Conservation (phyloP, 1,140 invertebrate species). For the Alviniconcha marisindica region DNA sequence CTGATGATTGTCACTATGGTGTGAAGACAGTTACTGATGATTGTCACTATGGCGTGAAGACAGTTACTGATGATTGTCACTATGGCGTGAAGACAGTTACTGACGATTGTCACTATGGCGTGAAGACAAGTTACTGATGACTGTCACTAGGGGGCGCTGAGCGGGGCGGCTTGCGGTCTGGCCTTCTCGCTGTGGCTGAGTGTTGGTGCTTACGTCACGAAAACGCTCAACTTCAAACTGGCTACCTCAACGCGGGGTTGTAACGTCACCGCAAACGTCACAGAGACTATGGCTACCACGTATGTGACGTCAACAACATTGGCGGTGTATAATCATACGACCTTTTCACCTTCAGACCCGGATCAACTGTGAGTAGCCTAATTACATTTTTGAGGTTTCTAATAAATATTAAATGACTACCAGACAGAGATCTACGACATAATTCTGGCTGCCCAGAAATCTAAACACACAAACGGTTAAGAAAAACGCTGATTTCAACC, state of each 20-base stretch:
- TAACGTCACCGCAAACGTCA: slow-evolving; percentile 39
- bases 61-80: no score
- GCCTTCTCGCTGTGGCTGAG: slow-evolving; percentile 59
- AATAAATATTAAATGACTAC: no score
- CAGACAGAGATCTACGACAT: no score
- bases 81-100: no score
- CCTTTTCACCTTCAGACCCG: slow-evolving; percentile 30
- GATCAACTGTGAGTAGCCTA: slow-evolving; percentile 24
- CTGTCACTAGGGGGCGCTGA: slow-evolving; percentile 65
- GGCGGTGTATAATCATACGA: not conserved
- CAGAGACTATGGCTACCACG: not conserved
- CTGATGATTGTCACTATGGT: no score
- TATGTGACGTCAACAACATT: not conserved
- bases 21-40: no score
- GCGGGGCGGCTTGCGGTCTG: slow-evolving; percentile 56
- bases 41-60: no score
- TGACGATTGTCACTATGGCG: no score
- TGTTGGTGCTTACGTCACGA: slow-evolving; percentile 57
- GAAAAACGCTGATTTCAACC: no score
- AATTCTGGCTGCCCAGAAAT: no score
- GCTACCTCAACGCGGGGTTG: slow-evolving; percentile 51
- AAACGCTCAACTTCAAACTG: slow-evolving; percentile 52
- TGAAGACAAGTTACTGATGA: no score
- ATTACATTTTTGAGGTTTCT: not conserved
- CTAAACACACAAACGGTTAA: no score